Evolutionary conservation across 2,888 invertebrate genomes (phyloP).

Genomic region (Cerceris rybyensis): DNA sequence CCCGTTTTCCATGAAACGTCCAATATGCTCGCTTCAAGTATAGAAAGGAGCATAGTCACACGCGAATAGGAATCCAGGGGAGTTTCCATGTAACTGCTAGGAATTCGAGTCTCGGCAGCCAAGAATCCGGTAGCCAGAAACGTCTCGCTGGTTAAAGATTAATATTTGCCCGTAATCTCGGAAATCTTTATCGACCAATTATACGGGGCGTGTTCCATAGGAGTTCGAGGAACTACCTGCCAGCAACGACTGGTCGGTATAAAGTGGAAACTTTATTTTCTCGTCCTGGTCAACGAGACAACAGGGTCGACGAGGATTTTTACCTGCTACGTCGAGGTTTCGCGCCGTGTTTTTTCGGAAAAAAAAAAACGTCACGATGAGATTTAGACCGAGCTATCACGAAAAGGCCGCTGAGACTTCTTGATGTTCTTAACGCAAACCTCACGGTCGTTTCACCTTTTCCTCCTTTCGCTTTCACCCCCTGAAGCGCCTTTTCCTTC

Average conservation of each 20-base stretch:
- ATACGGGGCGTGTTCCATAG: constrained; percentile 57
- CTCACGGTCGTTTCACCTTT: constrained; percentile 38
- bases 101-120: not conserved
- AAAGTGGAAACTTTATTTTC: constrained; percentile 76
- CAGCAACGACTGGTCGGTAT: constrained; percentile 58
- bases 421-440: constrained; percentile 66
- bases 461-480: constrained; percentile 4
- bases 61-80: too few species aligned
- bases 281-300: constrained; percentile 41
- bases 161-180: constrained; percentile 73
- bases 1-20: too few species aligned
- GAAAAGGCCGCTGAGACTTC: constrained; percentile 62
- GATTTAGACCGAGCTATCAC: constrained; percentile 72
- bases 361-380: constrained; percentile 69
- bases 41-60: too few species aligned
- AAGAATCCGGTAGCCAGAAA: constrained; percentile 53
- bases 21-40: too few species aligned
- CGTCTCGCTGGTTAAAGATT: constrained; percentile 66
- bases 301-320: constrained; percentile 31
- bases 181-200: constrained; percentile 64
- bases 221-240: constrained; percentile 58
- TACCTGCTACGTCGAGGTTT: constrained; percentile 70
- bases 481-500: not conserved
- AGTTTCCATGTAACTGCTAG: too few species aligned
- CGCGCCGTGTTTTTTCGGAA: constrained; percentile 71